Evolutionary conservation across 2,888 invertebrate species (phyloP).

Genomic region (Petrophora chlorosata): DNA sequence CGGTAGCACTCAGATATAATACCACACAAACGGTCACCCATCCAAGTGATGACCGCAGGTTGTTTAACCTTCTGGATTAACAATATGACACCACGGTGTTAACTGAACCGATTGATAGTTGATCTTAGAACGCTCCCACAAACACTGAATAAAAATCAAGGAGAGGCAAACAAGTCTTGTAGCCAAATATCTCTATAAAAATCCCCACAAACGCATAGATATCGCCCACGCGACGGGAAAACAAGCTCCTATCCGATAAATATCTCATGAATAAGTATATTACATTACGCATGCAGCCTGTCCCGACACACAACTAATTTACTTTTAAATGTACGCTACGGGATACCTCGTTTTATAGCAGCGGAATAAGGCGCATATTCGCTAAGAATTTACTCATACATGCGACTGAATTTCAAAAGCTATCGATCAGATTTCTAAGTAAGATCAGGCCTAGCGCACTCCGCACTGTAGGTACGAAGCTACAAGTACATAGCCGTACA

Average conservation of each 20-base stretch:
- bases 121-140: no score
- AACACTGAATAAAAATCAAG: background rate
- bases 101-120: no score
- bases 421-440: constrained; percentile 14
- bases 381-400: background rate
- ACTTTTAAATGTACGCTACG: constrained; percentile 40
- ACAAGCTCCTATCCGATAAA: constrained; percentile 49
- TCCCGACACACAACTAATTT: constrained; percentile 48
- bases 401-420: constrained; percentile 12
- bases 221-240: constrained; percentile 2
- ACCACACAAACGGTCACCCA: no score
- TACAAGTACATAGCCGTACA: no score
- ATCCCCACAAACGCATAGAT: constrained; percentile 3
- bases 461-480: no score
- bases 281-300: constrained; percentile 64
- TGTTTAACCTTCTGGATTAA: no score
- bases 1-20: no score
- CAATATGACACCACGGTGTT: no score
- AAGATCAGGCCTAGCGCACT: no score
- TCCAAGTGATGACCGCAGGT: no score
- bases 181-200: no score
- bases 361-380: constrained; percentile 6
- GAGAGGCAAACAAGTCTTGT: background rate
- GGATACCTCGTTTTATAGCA: constrained; percentile 12
- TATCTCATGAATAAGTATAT: constrained; percentile 77